Base-by-base conservation (phyloP, 2,888 invertebrate genomes). In the Apodemia hepburni region DNA sequence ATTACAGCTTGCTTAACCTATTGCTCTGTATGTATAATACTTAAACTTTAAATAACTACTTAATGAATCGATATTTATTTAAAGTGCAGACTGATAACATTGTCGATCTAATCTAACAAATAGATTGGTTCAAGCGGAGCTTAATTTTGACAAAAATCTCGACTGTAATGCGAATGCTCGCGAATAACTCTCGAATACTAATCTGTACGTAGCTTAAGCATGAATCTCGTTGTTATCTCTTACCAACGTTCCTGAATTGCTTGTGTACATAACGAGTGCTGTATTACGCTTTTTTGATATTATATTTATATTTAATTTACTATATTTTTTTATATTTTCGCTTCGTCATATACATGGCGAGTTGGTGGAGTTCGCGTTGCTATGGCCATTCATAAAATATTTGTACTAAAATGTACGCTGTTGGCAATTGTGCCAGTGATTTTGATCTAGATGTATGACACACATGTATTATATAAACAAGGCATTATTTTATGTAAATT, bases 211-310 rank as follows among this genome's bases (percentile, higher is more conserved):
- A 59, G 42, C 22, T 54, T 54, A 22, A 54, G 12, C 18, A 54
- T 54, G 51, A 54, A 54, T 54, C 51, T 54, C 51, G 22, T 12
- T 18, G 18, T 9, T 54, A 27, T 54, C 51, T 54, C 27, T 54
- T 27, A 15, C 51, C 51, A 27, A 54, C 6, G 51, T 54, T 27
- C 5, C 51, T 27, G 51, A 51, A 42, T 15, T 59, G 49, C 73
- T 75, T 75, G 73, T 86, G 86, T 86, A 87, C 78, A 86, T 85
- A 82, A 79, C 71, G 82, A 85, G 85, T 88, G 87, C 87, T 89
- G 85, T 84, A 83, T 81, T 85, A 87, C 84, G 87, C 86, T 88
- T 87, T 81, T 82, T 87, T 85, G 79, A 85, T 86, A 84, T 85
- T 68, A 66, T 69, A 72, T 75, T 79, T 82, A 81, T 81, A 72